Conservation (phyloP, 1,140 invertebrate genomes). For the Sweltsa coloradensis region DNA sequence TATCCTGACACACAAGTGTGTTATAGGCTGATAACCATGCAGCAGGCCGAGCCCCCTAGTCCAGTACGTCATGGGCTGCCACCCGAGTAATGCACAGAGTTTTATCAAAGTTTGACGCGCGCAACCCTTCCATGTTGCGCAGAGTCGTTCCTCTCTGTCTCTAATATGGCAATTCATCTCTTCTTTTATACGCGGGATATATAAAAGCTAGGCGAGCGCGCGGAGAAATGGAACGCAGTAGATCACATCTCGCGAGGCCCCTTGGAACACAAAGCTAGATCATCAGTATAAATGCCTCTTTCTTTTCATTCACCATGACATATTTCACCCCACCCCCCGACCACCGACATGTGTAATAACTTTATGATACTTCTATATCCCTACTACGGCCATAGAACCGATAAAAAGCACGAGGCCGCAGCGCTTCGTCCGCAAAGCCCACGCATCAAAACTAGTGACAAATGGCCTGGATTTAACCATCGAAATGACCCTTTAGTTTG, state of each 20-base stretch:
- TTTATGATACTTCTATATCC: slow-evolving; percentile 12
- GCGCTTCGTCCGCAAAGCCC: background rate
- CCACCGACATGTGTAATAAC: slow-evolving; percentile 7
- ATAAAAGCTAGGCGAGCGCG: background rate
- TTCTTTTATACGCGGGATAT: slow-evolving; percentile 4
- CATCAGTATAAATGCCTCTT: slow-evolving; percentile 7
- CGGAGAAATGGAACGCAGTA: background rate
- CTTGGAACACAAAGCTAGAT: background rate
- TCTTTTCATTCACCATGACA: background rate
- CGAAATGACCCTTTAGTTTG: slow-evolving; percentile 9
- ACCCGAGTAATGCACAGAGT: too few relatives aligned
- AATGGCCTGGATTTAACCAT: slow-evolving; percentile 10
- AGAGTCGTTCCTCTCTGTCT: slow-evolving; percentile 5
- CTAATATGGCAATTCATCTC: slow-evolving; percentile 11
- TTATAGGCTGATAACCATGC: too few relatives aligned
- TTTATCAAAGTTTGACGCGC: background rate
- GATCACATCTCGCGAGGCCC: slow-evolving; percentile 2
- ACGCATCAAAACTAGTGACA: slow-evolving; percentile 8
- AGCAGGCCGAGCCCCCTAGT: too few relatives aligned
- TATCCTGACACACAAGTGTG: too few relatives aligned
- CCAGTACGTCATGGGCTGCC: too few relatives aligned
- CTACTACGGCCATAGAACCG: slow-evolving; percentile 6
- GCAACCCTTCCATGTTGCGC: background rate
- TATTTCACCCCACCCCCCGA: background rate
- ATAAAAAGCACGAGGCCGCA: slow-evolving; percentile 7